Evolutionary conservation across 1,140 invertebrate species (phyloP).

Genomic region (Patella vulgata): DNA sequence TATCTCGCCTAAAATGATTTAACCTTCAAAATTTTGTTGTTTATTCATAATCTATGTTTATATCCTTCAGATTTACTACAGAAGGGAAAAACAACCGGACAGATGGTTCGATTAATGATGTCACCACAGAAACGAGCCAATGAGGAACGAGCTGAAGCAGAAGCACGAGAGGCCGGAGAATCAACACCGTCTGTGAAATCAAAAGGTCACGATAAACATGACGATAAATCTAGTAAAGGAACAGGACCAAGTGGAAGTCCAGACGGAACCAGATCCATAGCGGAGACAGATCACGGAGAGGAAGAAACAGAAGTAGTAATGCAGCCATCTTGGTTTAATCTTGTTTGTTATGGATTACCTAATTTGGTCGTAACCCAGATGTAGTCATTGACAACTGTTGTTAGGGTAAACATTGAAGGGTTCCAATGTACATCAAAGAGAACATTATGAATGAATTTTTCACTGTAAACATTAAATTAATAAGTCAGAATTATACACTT

Average conservation of each 20-base stretch:
- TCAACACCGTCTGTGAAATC: conserved; percentile 16
- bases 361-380: conserved; percentile 60
- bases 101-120: conserved; percentile 49
- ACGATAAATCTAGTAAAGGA: conserved; percentile 15
- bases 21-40: too few relatives aligned
- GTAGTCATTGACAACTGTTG: too few relatives aligned
- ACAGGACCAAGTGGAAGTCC: not conserved
- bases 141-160: conserved; percentile 35
- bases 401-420: too few relatives aligned
- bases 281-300: not conserved
- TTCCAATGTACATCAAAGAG: too few relatives aligned
- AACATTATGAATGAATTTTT: too few relatives aligned
- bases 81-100: conserved; percentile 58
- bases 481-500: too few relatives aligned
- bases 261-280: not conserved
- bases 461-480: too few relatives aligned
- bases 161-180: conserved; percentile 23
- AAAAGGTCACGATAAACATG: conserved; percentile 8
- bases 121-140: conserved; percentile 43
- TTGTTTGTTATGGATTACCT: conserved; percentile 64
- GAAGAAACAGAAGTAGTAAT: not conserved
- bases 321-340: conserved; percentile 49
- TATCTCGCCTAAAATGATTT: too few relatives aligned
- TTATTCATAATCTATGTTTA: too few relatives aligned
- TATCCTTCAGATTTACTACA: conserved; percentile 58